Conservation (phyloP, 2,797 vertebrate species). For the Antennarius maculatus region DNA sequence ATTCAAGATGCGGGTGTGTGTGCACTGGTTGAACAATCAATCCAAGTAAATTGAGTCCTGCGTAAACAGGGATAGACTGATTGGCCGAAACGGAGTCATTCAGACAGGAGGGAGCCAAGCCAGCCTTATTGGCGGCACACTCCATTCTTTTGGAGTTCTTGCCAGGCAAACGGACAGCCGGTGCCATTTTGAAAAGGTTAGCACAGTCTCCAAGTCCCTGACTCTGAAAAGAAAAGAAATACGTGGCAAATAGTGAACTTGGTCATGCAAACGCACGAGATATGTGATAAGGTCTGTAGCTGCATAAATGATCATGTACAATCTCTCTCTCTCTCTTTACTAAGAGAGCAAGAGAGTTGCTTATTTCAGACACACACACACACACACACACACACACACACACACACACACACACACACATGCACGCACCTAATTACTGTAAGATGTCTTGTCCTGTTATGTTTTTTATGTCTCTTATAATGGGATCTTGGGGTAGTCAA, state of each 20-base stretch:
- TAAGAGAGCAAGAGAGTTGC: too few relatives aligned
- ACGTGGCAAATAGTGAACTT: conserved; percentile 18
- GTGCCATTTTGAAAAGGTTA: conserved; percentile 81
- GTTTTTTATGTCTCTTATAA: conserved; percentile 14
- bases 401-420: background rate
- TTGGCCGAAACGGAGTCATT: conserved; percentile 64
- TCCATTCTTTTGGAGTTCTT: conserved; percentile 59
- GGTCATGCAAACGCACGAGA: conserved; percentile 11
- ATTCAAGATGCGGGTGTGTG: conserved; percentile 43
- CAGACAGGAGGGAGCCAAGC: conserved; percentile 52
- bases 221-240: conserved; percentile 48
- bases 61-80: conserved; percentile 61
- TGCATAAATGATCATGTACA: background rate
- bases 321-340: background rate
- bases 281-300: conserved; percentile 11
- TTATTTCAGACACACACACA: too few relatives aligned
- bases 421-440: conserved; percentile 26
- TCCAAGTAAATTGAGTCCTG: conserved; percentile 63
- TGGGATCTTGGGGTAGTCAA: conserved; percentile 15
- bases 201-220: conserved; percentile 59
- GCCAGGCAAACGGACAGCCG: conserved; percentile 70
- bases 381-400: too few relatives aligned
- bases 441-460: conserved; percentile 18
- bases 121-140: conserved; percentile 54
- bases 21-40: conserved; percentile 57